These are phyloP conservation scores for Pheosia gnoma DNA, from an alignment of 2,888 invertebrate genomes.

Conservation along the genomic window DNA sequence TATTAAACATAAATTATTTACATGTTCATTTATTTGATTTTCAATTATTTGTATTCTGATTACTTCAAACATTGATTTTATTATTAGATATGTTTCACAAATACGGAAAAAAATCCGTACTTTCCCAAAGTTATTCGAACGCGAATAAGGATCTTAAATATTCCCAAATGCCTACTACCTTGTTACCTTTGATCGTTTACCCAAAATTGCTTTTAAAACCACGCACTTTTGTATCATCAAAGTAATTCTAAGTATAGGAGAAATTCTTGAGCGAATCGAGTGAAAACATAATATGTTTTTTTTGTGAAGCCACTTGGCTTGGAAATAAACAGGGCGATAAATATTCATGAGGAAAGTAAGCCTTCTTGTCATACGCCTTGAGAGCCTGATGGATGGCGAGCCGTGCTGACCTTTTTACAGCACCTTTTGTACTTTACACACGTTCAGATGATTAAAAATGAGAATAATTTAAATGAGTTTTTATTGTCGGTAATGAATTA, in stretches of 20 bases:
- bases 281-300: conserved; percentile 54
- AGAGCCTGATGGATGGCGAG: conserved; percentile 75
- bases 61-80: background rate
- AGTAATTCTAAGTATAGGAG: conserved; percentile 35
- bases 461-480: no score
- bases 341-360: conserved; percentile 78
- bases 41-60: background rate
- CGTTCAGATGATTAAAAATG: conserved; percentile 1
- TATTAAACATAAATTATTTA: background rate
- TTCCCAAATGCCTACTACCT: conserved; percentile 15
- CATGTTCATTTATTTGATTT: background rate
- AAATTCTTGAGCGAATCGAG: conserved; percentile 44
- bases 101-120: background rate
- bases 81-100: background rate
- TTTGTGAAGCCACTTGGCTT: conserved; percentile 55
- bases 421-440: conserved; percentile 7
- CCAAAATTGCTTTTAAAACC: conserved; percentile 23
- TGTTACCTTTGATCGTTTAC: conserved; percentile 32
- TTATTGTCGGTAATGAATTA: no score
- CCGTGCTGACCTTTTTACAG: conserved; percentile 54
- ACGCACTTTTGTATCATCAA: conserved; percentile 40
- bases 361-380: conserved; percentile 77
- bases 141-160: conserved; percentile 20
- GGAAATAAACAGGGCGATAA: conserved; percentile 69
- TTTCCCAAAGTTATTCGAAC: conserved; percentile 16